Percentiles rank a stretch among this genome's conserved stretches.
Conservation (phyloP, 1,140 invertebrate genomes). For the Macrobrachium rosenbergii region DNA sequence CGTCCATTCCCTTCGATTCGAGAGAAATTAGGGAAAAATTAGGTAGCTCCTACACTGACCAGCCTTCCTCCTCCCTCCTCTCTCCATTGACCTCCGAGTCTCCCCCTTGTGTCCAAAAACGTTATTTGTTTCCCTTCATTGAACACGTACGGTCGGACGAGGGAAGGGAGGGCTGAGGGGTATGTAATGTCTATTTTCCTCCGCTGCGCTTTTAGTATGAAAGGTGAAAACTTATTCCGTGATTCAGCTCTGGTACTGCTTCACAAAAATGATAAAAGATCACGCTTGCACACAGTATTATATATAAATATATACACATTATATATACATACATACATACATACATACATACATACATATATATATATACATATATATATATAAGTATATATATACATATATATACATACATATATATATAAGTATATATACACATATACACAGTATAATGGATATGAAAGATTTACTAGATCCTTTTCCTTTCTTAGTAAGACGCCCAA, state of each 20-base stretch:
- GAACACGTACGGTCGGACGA: background rate
- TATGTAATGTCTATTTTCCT: no score
- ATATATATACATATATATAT: background rate
- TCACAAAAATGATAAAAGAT: no score
- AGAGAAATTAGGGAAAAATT: slow-evolving; percentile 25
- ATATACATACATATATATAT: no score
- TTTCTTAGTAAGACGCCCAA: no score
- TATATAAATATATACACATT: background rate
- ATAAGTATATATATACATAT: background rate
- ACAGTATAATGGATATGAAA: no score
- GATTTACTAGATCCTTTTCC: no score
- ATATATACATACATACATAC: background rate
- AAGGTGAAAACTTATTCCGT: no score
- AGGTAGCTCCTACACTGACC: slow-evolving; percentile 10
- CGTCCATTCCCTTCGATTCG: slow-evolving; percentile 30
- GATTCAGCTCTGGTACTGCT: no score
- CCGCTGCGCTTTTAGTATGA: no score
- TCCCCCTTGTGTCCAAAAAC: background rate
- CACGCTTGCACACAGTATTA: background rate
- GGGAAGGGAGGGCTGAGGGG: no score
- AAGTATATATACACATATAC: no score
- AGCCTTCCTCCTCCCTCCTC: background rate
- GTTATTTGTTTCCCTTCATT: background rate
- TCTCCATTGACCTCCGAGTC: background rate
- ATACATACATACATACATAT: background rate